A percentile compares a stretch with the other conserved stretches of the same genome.
Conservation (phyloP, 2,797 vertebrate genomes). For the Allobates femoralis region DNA sequence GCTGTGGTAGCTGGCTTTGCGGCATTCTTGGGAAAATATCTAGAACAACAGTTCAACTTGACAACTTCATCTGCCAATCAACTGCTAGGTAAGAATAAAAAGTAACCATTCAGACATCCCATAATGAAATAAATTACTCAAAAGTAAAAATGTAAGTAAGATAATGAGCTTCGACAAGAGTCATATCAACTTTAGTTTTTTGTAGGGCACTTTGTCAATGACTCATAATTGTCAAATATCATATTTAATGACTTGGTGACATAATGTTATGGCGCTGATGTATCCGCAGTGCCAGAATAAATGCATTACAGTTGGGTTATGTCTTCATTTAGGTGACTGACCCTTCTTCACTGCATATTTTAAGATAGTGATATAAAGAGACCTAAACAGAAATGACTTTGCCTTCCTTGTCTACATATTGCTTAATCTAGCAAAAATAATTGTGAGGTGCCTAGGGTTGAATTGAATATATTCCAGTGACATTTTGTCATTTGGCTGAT, state of each 20-base stretch:
- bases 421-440: constrained; percentile 3
- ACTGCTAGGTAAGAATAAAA: constrained; percentile 84
- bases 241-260: background rate
- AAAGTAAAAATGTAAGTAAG: too few relatives aligned
- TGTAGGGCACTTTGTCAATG: constrained; percentile 12
- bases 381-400: background rate
- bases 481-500: constrained; percentile 2
- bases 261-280: background rate
- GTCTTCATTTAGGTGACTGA: background rate
- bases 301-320: background rate
- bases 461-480: constrained; percentile 27
- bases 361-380: background rate
- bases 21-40: constrained; percentile 95
- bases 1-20: constrained; percentile 96
- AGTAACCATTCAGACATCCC: too few relatives aligned
- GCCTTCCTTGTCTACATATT: background rate
- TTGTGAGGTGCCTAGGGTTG: background rate
- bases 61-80: constrained; percentile 97
- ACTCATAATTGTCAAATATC: background rate
- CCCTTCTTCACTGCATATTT: background rate
- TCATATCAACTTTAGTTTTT: background rate
- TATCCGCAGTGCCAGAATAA: background rate
- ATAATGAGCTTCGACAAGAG: too few relatives aligned
- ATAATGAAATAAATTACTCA: too few relatives aligned
- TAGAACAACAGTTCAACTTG: constrained; percentile 98